Conservation (phyloP, 2,797 vertebrate species). For the Varecia variegata region DNA sequence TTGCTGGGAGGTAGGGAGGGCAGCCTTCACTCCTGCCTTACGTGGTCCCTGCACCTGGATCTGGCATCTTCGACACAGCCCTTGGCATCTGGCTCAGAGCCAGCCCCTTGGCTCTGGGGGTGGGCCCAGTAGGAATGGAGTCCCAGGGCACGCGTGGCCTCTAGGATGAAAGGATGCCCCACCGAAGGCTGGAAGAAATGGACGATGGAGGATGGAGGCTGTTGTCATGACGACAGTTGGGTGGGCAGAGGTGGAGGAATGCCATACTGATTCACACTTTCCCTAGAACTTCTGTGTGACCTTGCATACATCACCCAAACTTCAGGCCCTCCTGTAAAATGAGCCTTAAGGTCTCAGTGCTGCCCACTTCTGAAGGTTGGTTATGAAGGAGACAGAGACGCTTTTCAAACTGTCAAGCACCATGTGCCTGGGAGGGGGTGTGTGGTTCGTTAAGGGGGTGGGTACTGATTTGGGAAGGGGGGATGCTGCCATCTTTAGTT, state of each 20-base stretch:
- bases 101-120: background rate
- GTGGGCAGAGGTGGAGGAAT: background rate
- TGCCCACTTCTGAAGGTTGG: background rate
- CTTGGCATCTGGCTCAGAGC: background rate
- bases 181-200: background rate
- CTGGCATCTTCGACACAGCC: background rate
- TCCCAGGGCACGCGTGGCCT: background rate
- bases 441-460: background rate
- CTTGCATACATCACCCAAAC: background rate
- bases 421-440: background rate
- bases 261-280: rapidly evolving
- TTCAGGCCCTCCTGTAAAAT: background rate
- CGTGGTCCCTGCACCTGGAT: background rate
- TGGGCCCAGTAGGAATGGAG: background rate
- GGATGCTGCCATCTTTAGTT: background rate
- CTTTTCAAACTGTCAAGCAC: background rate
- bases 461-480: background rate
- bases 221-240: background rate
- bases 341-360: background rate
- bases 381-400: background rate
- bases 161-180: background rate
- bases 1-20: background rate
- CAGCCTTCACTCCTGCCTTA: background rate
- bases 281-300: background rate
- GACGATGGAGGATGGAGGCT: background rate